Percentiles rank a stretch among this genome's conserved stretches.
Evolutionary conservation across 1,140 invertebrate genomes (phyloP).

Genomic region (Pseudomyrmex concolor): DNA sequence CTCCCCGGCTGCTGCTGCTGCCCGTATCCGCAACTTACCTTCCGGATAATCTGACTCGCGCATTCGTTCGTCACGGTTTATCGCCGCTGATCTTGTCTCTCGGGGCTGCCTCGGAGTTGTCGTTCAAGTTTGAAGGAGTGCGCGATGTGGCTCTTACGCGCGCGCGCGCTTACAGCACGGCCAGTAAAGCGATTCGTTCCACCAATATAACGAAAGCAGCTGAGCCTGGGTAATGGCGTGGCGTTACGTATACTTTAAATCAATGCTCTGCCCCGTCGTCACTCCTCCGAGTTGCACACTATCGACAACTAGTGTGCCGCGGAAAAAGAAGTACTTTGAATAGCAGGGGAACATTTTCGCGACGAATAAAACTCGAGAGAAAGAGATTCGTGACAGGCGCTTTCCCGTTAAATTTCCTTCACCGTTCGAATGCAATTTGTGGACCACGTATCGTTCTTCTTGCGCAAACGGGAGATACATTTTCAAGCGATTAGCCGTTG

Average conservation of each 20-base stretch:
- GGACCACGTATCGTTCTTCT: slow-evolving; percentile 41
- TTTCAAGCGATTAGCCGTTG: slow-evolving; percentile 18
- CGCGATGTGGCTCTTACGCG: slow-evolving; percentile 16
- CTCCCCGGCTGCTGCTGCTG: slow-evolving; percentile 42
- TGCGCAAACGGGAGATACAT: slow-evolving; percentile 40
- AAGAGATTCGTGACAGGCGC: slow-evolving; percentile 8
- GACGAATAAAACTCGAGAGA: slow-evolving; percentile 22
- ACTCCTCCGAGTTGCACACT: not conserved
- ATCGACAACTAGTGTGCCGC: not conserved
- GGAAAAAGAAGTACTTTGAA: too few relatives aligned
- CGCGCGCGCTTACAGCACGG: slow-evolving; percentile 2
- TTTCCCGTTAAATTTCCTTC: slow-evolving; percentile 53
- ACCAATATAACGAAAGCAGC: slow-evolving; percentile 62
- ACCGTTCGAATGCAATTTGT: slow-evolving; percentile 40
- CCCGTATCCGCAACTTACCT: slow-evolving; percentile 59
- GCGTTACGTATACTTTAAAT: slow-evolving; percentile 52
- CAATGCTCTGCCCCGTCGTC: slow-evolving; percentile 12
- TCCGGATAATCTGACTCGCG: slow-evolving; percentile 66
- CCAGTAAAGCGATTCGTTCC: slow-evolving; percentile 61
- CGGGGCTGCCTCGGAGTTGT: slow-evolving; percentile 61
- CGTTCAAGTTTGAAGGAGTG: slow-evolving; percentile 51
- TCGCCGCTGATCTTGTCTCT: slow-evolving; percentile 51
- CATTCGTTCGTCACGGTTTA: slow-evolving; percentile 63
- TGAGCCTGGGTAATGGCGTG: slow-evolving; percentile 22
- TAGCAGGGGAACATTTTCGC: not conserved